A percentile compares a stretch with the other conserved stretches of the same genome.
phyloP scores from a whole-genome alignment of 1,140 invertebrate genomes.

The Leptinotarsa defecta region DNA sequence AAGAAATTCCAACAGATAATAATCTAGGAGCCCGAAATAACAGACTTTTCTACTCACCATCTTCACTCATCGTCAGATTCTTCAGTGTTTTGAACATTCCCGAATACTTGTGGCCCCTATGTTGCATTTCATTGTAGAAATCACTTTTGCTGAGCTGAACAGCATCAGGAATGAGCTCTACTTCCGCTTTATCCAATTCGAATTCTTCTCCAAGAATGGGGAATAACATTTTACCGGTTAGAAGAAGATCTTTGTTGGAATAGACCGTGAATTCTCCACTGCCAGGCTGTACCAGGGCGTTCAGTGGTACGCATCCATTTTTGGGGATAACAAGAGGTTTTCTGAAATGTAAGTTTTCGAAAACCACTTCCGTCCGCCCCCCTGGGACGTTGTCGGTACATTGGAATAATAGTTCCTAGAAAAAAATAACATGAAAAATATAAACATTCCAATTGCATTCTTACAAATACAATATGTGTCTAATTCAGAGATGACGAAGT shows the following conservation, averaged over 20 bases:
- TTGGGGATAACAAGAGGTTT: conserved; percentile 81
- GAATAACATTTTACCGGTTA: conserved; percentile 72
- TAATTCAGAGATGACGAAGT: too few relatives aligned
- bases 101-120: conserved; percentile 88
- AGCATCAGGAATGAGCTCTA: conserved; percentile 57
- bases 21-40: too few relatives aligned
- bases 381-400: conserved; percentile 39
- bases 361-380: conserved; percentile 72
- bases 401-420: conserved; percentile 42
- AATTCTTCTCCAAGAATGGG: conserved; percentile 57
- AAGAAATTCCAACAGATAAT: too few relatives aligned
- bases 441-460: too few relatives aligned
- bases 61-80: conserved; percentile 40
- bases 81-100: conserved; percentile 49
- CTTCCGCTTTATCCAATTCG: conserved; percentile 49
- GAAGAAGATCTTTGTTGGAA: conserved; percentile 74
- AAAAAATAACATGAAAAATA: background rate
- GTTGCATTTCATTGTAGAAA: conserved; percentile 89
- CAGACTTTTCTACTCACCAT: conserved; percentile 34
- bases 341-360: conserved; percentile 85
- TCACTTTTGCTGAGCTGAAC: conserved; percentile 67
- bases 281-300: conserved; percentile 83
- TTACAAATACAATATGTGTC: background rate
- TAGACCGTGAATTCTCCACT: conserved; percentile 85
- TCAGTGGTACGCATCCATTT: conserved; percentile 73